These are phyloP conservation scores for Drosophila fungiperda DNA, from an alignment of 2,888 invertebrate genomes.

Conservation along the genomic window DNA sequence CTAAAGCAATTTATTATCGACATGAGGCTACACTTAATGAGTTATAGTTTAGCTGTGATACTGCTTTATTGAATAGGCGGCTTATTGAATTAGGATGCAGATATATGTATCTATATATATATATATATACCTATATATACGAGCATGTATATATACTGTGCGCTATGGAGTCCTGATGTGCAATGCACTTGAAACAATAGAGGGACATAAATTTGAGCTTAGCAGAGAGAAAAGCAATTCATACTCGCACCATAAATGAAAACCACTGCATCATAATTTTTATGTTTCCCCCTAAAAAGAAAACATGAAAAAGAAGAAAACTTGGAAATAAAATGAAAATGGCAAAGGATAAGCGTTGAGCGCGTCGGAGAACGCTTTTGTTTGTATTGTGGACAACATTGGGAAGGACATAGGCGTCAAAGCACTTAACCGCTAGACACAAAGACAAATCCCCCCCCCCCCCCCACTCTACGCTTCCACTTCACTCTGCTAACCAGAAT, in stretches of 20 bases:
- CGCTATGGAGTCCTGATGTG: constrained; percentile 17
- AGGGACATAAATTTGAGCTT: constrained; percentile 41
- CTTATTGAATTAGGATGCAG: constrained; percentile 60
- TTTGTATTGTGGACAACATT: constrained; percentile 44
- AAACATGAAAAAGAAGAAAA: constrained; percentile 7
- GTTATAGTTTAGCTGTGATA: constrained; percentile 29
- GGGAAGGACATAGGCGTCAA: constrained; percentile 66
- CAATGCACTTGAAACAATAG: constrained; percentile 39
- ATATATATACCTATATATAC: background rate
- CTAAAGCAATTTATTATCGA: constrained; percentile 41
- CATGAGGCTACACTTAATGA: constrained; percentile 37
- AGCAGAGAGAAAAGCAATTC: constrained; percentile 18
- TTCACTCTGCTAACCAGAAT: constrained; percentile 14
- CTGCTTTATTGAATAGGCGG: constrained; percentile 25
- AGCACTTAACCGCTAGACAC: constrained; percentile 74
- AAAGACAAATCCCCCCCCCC: constrained; percentile 47
- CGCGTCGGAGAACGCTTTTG: constrained; percentile 50
- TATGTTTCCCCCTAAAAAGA: constrained; percentile 6
- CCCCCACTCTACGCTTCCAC: background rate
- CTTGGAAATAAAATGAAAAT: constrained; percentile 48
- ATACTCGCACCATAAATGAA: constrained; percentile 36
- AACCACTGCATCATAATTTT: constrained; percentile 60
- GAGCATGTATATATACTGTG: background rate
- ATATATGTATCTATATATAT: constrained; percentile 22
- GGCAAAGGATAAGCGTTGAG: constrained; percentile 54